Conservation (phyloP, 1,140 invertebrate genomes). For the Pinna nobilis region DNA sequence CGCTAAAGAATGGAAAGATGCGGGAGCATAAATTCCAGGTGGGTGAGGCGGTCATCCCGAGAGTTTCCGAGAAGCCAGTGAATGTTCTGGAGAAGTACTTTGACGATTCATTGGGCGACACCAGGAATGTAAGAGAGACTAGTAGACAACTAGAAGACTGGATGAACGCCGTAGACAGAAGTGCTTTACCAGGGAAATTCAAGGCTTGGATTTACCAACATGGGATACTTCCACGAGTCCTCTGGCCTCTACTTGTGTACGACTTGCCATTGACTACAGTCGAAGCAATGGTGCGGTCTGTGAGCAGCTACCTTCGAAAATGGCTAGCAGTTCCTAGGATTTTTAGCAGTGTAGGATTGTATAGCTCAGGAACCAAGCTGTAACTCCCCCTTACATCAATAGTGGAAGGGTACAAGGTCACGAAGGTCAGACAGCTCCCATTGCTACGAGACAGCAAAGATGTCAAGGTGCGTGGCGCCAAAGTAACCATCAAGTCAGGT, state of each 20-base stretch:
- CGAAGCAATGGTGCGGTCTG: constrained; percentile 7
- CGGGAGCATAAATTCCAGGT: constrained; percentile 11
- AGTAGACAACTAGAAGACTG: constrained; percentile 4
- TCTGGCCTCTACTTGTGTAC: constrained; percentile 26
- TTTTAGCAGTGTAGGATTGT: constrained; percentile 5
- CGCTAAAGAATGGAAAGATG: constrained; percentile 18
- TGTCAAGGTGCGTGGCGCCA: constrained; percentile 24
- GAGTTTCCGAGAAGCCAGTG: constrained; percentile 19
- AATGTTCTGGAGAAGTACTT: constrained; percentile 1
- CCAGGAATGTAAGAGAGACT: not conserved
- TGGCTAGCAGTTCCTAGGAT: constrained; percentile 19
- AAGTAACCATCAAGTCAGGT: constrained; percentile 13
- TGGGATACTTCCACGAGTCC: constrained; percentile 3
- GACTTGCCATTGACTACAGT: constrained; percentile 21
- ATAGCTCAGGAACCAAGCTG: too few relatives aligned
- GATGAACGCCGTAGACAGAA: constrained; percentile 30
- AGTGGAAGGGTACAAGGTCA: constrained; percentile 34
- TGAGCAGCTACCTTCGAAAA: constrained; percentile 6
- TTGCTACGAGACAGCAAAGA: too few relatives aligned
- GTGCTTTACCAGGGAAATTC: constrained; percentile 25
- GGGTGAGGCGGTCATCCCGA: constrained; percentile 8
- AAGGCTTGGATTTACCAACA: constrained; percentile 36
- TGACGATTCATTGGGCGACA: not conserved
- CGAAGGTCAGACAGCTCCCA: too few relatives aligned
- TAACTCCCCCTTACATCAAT: too few relatives aligned